phyloP scores from a whole-genome alignment of 2,797 vertebrate species.

The Bradypodion ventrale region DNA sequence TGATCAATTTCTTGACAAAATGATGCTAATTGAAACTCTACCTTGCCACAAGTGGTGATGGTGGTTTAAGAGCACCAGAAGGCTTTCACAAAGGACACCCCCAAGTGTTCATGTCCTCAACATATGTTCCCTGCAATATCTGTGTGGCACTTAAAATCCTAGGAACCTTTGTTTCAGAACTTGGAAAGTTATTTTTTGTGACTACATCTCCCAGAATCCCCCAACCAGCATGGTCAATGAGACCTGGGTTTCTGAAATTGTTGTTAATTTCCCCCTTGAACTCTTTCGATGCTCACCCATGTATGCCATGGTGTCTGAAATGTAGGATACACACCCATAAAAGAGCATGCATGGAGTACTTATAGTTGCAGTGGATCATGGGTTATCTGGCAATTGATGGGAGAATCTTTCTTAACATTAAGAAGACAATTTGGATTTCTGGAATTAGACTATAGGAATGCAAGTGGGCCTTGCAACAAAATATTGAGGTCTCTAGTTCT shows the following conservation, averaged over 20 bases:
- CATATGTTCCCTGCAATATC: too few species aligned
- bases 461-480: background rate
- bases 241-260: too few species aligned
- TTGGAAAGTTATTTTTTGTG: too few species aligned
- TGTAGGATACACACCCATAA: too few species aligned
- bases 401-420: background rate
- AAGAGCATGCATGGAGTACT: background rate
- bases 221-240: too few species aligned
- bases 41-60: background rate
- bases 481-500: background rate
- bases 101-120: too few species aligned
- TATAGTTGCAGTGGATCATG: background rate
- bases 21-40: background rate
- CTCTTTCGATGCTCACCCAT: too few species aligned
- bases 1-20: slow-evolving; percentile 12
- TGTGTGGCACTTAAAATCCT: too few species aligned
- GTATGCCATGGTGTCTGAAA: too few species aligned
- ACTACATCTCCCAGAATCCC: too few species aligned
- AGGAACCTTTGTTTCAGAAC: too few species aligned
- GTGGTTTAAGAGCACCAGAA: background rate
- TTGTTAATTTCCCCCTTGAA: too few species aligned
- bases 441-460: background rate
- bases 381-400: background rate
- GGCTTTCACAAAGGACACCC: background rate
- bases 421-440: background rate